Percentiles rank a stretch among this genome's conserved stretches.
phyloP scores from a whole-genome alignment of 2,113 vertebrate genomes.

The Chaetops frenatus region DNA sequence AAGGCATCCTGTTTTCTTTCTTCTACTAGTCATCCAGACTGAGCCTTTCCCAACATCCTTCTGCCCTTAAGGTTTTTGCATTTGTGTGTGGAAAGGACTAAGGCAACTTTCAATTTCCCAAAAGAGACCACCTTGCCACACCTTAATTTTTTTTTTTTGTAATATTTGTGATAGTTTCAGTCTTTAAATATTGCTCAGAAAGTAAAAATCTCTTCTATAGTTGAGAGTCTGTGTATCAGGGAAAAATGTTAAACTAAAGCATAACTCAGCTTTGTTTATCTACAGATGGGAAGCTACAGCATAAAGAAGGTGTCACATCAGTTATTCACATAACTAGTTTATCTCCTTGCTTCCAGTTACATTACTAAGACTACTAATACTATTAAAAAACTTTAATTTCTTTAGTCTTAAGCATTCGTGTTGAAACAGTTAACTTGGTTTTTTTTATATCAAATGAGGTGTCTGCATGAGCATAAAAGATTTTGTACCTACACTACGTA shows the following conservation, averaged over 20 bases:
- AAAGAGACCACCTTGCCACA: rapidly evolving
- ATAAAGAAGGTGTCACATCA: neutral
- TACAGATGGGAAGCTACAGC: neutral
- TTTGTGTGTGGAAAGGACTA: neutral
- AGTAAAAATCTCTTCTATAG: neutral
- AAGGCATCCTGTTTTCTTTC: neutral
- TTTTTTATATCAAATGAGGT: neutral
- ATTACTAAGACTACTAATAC: neutral
- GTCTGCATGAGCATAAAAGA: neutral
- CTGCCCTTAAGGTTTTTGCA: neutral
- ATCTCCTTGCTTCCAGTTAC: neutral
- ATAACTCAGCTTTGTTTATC: neutral
- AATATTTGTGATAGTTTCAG: neutral
- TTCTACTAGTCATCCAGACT: neutral
- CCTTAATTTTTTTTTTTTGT: neutral
- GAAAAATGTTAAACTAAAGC: neutral
- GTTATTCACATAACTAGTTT: neutral
- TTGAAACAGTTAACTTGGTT: neutral
- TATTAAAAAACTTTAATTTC: neutral
- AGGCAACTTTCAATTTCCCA: neutral
- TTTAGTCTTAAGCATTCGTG: neutral
- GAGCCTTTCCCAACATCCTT: neutral
- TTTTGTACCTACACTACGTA: neutral
- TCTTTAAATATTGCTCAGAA: neutral
- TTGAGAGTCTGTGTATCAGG: neutral